These are phyloP conservation scores for Tinea semifulvella DNA, from an alignment of 2,888 invertebrate genomes.

Conservation along the genomic window DNA sequence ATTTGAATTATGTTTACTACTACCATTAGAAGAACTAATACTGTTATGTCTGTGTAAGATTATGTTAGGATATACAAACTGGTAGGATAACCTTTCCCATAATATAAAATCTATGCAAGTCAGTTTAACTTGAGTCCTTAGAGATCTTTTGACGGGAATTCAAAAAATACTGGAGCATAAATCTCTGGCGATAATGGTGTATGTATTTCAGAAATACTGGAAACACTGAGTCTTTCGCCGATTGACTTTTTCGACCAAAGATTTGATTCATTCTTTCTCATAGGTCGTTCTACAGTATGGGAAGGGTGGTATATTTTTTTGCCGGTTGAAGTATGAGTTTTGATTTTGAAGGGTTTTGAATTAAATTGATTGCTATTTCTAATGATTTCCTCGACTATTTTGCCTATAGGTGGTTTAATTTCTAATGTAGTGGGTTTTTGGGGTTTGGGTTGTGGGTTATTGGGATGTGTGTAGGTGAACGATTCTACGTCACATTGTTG, in stretches of 20 bases:
- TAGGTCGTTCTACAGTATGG: constrained; percentile 6
- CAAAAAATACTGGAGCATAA: constrained; percentile 53
- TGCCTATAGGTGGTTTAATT: constrained; percentile 30
- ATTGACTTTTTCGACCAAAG: constrained; percentile 27
- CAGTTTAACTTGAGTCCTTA: constrained; percentile 34
- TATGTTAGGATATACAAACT: constrained; percentile 43
- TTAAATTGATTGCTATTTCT: constrained; percentile 33
- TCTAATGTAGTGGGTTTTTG: constrained; percentile 19
- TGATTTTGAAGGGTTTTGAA: constrained; percentile 37
- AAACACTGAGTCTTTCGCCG: neutral
- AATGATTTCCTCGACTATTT: constrained; percentile 44
- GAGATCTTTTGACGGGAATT: too few relatives aligned
- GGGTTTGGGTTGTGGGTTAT: too few relatives aligned
- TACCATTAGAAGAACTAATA: constrained; percentile 33
- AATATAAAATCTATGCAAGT: constrained; percentile 51
- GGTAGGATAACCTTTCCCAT: constrained; percentile 47
- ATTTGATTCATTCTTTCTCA: constrained; percentile 40
- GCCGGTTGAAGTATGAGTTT: constrained; percentile 18
- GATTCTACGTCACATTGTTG: constrained; percentile 44
- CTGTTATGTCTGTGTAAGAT: constrained; percentile 36
- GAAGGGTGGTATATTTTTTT: neutral
- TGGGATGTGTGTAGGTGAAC: constrained; percentile 37
- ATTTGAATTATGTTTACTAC: constrained; percentile 25
- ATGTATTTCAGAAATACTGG: neutral
- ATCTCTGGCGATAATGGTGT: constrained; percentile 40